These are phyloP conservation scores for Cyphomyrus discorhynchus DNA, from an alignment of 2,113 vertebrate genomes.

Conservation along the genomic window DNA sequence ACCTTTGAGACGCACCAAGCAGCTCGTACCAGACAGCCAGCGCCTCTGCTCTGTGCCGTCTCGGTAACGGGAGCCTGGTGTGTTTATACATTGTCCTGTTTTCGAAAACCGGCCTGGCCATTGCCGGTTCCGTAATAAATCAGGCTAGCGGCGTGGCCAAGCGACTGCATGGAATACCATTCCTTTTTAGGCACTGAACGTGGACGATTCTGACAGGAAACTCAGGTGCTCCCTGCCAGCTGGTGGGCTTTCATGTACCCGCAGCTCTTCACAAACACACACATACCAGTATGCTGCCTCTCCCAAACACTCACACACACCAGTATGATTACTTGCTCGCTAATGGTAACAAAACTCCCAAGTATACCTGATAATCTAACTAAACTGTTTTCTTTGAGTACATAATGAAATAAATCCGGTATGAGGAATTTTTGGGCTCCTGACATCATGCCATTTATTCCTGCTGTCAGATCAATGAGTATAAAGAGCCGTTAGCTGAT, in stretches of 20 bases:
- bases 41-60: neutral
- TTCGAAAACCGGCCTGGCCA: constrained; percentile 21
- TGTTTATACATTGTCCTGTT: constrained; percentile 30
- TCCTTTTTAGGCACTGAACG: constrained; percentile 47
- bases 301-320: neutral
- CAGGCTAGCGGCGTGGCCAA: neutral
- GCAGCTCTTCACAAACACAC: neutral
- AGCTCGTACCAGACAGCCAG: neutral
- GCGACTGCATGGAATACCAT: constrained; percentile 30
- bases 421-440: neutral
- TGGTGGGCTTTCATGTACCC: neutral
- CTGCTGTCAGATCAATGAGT: neutral
- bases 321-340: neutral
- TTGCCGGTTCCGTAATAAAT: constrained; percentile 21
- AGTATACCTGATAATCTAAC: neutral
- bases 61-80: neutral
- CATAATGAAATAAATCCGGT: neutral
- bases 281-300: neutral
- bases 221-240: constrained; percentile 8
- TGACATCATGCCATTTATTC: neutral
- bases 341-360: neutral
- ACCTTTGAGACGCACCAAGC: neutral
- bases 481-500: neutral
- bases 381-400: neutral
- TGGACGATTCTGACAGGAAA: constrained; percentile 21